These are phyloP conservation scores for Schizaphis graminum DNA, from an alignment of 2,888 invertebrate genomes.

Conservation along the genomic window DNA sequence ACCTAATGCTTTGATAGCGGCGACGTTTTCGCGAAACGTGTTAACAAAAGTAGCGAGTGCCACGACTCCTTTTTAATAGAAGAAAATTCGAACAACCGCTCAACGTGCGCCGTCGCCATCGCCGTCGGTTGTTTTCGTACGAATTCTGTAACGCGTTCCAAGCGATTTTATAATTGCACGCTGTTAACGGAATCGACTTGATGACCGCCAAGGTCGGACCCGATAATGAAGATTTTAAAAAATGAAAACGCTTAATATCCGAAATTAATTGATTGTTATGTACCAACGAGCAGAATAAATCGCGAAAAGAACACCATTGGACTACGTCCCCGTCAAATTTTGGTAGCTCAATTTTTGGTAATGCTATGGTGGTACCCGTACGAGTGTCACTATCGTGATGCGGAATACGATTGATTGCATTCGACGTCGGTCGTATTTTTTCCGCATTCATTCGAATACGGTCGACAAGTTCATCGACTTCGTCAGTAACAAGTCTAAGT, in stretches of 20 bases:
- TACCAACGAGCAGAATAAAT: background rate
- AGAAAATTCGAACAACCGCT: background rate
- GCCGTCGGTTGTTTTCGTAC: background rate
- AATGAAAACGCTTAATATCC: conserved; percentile 23
- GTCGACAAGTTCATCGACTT: background rate
- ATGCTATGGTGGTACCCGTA: background rate
- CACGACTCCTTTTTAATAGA: background rate
- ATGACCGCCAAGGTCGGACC: background rate
- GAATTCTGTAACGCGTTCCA: background rate
- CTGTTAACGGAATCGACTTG: background rate
- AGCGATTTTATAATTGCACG: background rate
- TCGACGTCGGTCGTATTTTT: background rate
- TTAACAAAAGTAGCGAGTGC: background rate
- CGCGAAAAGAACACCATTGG: conserved; percentile 21
- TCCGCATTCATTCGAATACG: background rate
- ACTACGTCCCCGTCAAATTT: conserved; percentile 36
- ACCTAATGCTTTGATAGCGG: background rate
- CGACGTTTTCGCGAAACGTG: conserved; percentile 16
- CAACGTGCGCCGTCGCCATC: conserved; percentile 4
- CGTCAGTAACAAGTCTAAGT: too few relatives aligned
- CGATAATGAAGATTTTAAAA: background rate
- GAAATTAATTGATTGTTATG: background rate
- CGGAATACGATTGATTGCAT: background rate
- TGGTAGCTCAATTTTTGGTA: conserved; percentile 13
- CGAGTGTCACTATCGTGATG: background rate